Conservation (phyloP, 2,113 vertebrate species). For the Microcebus murinus region DNA sequence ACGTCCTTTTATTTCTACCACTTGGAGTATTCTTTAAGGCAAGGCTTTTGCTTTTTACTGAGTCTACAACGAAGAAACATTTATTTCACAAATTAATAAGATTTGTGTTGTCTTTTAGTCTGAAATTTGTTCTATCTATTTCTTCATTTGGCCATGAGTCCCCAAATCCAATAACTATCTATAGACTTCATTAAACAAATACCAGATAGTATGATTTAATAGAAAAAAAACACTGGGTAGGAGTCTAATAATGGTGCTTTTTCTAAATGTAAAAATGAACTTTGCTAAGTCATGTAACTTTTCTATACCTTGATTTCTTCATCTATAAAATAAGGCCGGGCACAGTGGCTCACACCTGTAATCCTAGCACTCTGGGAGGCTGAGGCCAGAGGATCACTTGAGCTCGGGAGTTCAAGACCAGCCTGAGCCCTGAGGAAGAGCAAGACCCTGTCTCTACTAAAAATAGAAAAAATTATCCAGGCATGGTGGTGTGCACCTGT, state of each 20-base stretch:
- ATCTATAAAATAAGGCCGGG: not conserved
- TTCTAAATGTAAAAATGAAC: not conserved
- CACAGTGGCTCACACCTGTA: no score
- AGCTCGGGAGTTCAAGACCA: no score
- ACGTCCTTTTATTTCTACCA: slow-evolving; percentile 10
- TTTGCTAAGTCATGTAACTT: not conserved
- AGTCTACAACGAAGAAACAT: not conserved
- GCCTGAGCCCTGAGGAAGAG: no score
- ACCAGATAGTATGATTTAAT: not conserved
- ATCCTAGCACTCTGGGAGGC: no score
- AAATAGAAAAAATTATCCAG: no score
- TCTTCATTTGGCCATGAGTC: not conserved
- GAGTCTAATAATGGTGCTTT: not conserved
- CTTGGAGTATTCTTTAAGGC: not conserved
- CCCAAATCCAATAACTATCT: not conserved
- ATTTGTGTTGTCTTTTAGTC: not conserved
- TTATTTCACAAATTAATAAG: not conserved
- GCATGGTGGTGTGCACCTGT: no score
- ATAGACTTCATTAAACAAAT: not conserved
- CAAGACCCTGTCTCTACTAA: no score
- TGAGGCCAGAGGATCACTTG: no score
- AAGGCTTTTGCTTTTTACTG: not conserved
- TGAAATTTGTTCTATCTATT: not conserved
- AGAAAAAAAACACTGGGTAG: not conserved
- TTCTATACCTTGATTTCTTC: not conserved